These are phyloP conservation scores for Meriones psammophilus DNA, from an alignment of 2,797 vertebrate species.

Conservation along the genomic window DNA sequence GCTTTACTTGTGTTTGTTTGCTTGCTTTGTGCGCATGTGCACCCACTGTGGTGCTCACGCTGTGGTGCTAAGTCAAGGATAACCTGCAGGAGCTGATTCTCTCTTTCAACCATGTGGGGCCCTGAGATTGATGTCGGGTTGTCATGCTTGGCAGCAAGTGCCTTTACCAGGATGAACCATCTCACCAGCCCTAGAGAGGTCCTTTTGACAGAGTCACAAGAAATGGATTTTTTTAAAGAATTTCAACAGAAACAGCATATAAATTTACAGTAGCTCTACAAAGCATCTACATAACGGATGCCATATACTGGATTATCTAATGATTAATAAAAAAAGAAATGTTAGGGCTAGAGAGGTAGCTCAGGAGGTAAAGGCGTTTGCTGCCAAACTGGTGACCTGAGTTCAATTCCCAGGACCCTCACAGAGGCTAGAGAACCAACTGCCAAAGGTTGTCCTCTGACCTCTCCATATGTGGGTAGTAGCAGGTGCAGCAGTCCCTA, in stretches of 20 bases:
- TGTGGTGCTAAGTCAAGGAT: not conserved
- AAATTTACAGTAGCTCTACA: not conserved
- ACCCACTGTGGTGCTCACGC: too few relatives aligned
- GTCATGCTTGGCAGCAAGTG: not conserved
- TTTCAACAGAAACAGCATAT: not conserved
- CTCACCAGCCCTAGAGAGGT: not conserved
- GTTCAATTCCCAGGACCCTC: not conserved
- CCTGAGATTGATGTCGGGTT: not conserved
- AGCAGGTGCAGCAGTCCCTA: not conserved
- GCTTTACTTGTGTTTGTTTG: not conserved
- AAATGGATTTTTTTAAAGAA: slow-evolving; percentile 29
- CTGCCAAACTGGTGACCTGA: too few relatives aligned
- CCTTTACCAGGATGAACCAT: not conserved
- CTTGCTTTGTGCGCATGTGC: too few relatives aligned
- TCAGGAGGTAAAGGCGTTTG: not conserved
- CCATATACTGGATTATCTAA: not conserved
- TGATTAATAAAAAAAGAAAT: slow-evolving; percentile 26
- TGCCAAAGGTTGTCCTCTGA: not conserved
- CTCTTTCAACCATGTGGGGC: not conserved
- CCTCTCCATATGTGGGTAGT: not conserved
- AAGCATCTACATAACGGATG: not conserved
- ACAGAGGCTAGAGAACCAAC: not conserved
- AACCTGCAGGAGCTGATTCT: not conserved
- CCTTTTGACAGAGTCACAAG: not conserved
- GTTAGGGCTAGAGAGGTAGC: not conserved